These are phyloP conservation scores for Lepilemur septentrionalis DNA, from an alignment of 2,797 vertebrate genomes.

Conservation along the genomic window DNA sequence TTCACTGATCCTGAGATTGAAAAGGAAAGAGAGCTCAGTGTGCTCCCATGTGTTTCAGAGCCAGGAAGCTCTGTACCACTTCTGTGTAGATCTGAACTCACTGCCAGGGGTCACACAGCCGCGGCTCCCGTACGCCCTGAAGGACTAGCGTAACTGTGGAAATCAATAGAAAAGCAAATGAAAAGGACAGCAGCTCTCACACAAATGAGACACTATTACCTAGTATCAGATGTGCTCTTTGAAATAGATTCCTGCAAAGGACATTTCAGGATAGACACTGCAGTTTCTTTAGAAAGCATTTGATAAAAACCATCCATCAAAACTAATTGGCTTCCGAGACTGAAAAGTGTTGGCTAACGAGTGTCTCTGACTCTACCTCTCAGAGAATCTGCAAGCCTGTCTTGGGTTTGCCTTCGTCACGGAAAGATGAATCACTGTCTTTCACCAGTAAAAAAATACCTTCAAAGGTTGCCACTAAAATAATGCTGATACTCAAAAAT, in stretches of 20 bases:
- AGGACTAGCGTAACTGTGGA: neutral
- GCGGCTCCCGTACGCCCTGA: neutral
- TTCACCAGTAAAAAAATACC: neutral
- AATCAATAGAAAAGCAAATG: neutral
- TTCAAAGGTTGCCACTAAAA: neutral
- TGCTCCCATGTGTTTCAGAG: neutral
- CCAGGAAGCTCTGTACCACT: neutral
- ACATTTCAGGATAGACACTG: neutral
- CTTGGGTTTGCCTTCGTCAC: neutral
- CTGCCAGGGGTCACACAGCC: neutral
- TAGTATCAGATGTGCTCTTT: neutral
- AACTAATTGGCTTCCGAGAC: slow-evolving; percentile 20
- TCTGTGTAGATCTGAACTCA: neutral
- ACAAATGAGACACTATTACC: neutral
- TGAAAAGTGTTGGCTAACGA: slow-evolving; percentile 15
- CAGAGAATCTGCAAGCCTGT: neutral
- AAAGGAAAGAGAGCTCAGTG: neutral
- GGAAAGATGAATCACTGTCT: slow-evolving; percentile 29
- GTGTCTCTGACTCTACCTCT: neutral
- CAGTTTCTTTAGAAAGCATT: neutral
- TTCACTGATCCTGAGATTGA: slow-evolving; percentile 3
- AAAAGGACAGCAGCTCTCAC: neutral
- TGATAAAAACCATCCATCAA: slow-evolving; percentile 17
- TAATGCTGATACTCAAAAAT: slow-evolving; percentile 46
- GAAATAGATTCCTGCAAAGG: neutral